Evolutionary conservation across 2,888 invertebrate genomes (phyloP).

Genomic region (Agapostemon virescens): DNA sequence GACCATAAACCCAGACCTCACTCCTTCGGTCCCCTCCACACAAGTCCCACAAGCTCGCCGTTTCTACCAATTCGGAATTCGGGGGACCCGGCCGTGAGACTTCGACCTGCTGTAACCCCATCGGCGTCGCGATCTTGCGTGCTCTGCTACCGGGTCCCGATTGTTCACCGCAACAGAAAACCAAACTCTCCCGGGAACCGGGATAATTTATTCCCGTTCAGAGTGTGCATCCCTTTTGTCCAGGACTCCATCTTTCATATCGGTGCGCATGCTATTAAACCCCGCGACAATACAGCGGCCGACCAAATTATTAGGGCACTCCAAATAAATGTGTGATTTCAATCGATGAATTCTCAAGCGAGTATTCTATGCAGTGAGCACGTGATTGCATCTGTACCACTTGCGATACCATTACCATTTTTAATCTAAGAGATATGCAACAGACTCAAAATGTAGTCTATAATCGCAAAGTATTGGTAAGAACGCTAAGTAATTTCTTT

Average conservation of each 20-base stretch:
- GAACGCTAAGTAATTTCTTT: too few relatives aligned
- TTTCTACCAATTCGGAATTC: slow-evolving; percentile 63
- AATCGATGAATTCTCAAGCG: too few relatives aligned
- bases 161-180: slow-evolving; percentile 16
- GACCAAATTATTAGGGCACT: not conserved
- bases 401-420: too few relatives aligned
- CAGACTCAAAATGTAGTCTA: too few relatives aligned
- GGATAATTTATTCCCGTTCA: slow-evolving; percentile 35
- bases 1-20: slow-evolving; percentile 67
- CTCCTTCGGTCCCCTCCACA: slow-evolving; percentile 30
- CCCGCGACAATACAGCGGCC: not conserved
- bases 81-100: slow-evolving; percentile 45
- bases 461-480: too few relatives aligned
- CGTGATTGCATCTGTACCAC: too few relatives aligned
- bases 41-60: slow-evolving; percentile 19
- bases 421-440: too few relatives aligned
- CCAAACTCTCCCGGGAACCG: not conserved
- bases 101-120: slow-evolving; percentile 57
- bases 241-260: not conserved
- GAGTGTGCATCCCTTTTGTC: not conserved
- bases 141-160: slow-evolving; percentile 39
- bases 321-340: too few relatives aligned
- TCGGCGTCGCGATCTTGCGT: slow-evolving; percentile 44
- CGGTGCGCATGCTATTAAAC: too few relatives aligned
- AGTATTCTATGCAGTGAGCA: too few relatives aligned